These are phyloP conservation scores for Corythornis leucogaster DNA, from an alignment of 2,797 vertebrate genomes.

Conservation along the genomic window DNA sequence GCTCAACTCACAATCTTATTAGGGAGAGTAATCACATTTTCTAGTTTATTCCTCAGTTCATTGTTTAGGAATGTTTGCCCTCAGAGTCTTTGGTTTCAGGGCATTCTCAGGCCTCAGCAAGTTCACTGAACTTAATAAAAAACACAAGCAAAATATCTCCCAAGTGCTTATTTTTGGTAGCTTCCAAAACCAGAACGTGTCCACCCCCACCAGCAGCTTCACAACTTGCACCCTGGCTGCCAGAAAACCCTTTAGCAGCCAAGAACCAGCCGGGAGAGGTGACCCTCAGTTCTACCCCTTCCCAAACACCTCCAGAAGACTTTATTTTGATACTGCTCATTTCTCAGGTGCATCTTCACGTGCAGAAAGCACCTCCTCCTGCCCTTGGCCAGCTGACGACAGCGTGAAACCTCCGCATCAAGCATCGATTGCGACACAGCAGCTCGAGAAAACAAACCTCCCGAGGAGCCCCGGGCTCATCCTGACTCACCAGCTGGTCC, in stretches of 20 bases:
- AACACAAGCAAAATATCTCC: neutral
- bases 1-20: slow-evolving; percentile 10
- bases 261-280: neutral
- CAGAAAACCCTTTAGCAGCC: neutral
- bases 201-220: neutral
- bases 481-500: neutral
- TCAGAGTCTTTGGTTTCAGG: slow-evolving; percentile 17
- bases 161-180: slow-evolving; percentile 4
- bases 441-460: neutral
- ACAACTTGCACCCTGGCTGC: neutral
- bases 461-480: neutral
- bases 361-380: neutral
- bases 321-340: accelerated
- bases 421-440: neutral
- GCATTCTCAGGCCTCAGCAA: slow-evolving; percentile 24
- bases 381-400: neutral
- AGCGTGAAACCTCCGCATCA: neutral
- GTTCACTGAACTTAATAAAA: slow-evolving; percentile 30
- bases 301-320: neutral
- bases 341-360: neutral
- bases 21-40: slow-evolving; percentile 5
- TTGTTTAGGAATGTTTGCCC: slow-evolving; percentile 32
- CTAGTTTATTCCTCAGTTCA: slow-evolving; percentile 39
- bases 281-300: neutral
- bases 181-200: neutral